Conservation (phyloP, 2,113 vertebrate genomes). For the Oostethus manadensis region DNA sequence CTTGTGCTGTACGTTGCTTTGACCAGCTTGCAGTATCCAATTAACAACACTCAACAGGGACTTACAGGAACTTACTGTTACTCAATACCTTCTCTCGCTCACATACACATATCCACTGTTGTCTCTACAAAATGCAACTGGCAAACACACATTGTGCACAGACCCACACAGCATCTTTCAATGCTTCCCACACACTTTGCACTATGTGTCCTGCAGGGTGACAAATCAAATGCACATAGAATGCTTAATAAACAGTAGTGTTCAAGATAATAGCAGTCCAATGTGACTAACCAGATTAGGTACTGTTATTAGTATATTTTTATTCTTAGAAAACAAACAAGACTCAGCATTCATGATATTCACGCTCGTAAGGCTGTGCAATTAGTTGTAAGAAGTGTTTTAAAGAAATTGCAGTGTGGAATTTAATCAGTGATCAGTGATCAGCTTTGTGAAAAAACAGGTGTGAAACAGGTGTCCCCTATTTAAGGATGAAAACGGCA, state of each 20-base stretch:
- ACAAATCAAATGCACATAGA: conserved; percentile 10
- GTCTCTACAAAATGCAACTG: conserved; percentile 36
- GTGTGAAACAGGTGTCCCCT: no score
- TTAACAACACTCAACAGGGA: conserved; percentile 5
- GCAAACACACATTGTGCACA: conserved; percentile 25
- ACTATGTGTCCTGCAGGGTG: conserved; percentile 12
- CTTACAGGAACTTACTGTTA: conserved; percentile 57
- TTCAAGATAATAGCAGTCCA: no score
- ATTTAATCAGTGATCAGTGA: no score
- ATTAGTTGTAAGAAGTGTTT: no score
- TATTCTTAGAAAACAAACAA: no score
- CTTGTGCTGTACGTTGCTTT: not conserved
- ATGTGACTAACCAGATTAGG: no score
- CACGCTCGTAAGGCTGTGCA: no score
- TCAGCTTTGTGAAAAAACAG: no score
- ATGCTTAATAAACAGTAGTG: not conserved
- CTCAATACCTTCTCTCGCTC: conserved; percentile 37
- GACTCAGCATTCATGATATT: no score
- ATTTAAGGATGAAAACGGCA: no score
- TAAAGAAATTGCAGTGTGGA: no score
- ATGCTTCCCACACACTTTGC: conserved; percentile 13
- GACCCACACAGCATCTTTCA: conserved; percentile 2
- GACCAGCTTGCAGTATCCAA: not conserved
- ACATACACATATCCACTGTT: conserved; percentile 30
- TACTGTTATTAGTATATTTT: no score